These are phyloP conservation scores for Spialia ferax DNA, from an alignment of 2,888 invertebrate genomes.

Conservation along the genomic window DNA sequence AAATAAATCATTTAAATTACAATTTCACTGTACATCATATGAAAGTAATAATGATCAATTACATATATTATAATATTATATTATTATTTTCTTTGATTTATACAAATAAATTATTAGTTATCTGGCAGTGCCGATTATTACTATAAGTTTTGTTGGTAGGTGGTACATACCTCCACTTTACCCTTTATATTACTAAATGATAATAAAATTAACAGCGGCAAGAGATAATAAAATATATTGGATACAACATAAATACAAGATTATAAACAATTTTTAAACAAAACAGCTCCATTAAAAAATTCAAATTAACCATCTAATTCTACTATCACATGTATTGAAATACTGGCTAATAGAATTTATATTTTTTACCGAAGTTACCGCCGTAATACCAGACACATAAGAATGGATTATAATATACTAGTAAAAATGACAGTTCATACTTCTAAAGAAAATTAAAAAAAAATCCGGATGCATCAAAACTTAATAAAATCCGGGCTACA, in stretches of 20 bases:
- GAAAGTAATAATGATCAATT: neutral
- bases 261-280: neutral
- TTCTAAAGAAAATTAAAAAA: no score
- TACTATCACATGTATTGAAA: slow-evolving; percentile 84
- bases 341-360: slow-evolving; percentile 68
- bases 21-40: neutral
- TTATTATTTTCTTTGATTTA: neutral
- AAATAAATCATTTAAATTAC: neutral
- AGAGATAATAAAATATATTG: slow-evolving; percentile 18
- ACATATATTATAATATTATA: no score
- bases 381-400: neutral
- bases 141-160: no score
- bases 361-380: slow-evolving; percentile 27
- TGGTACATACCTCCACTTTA: no score
- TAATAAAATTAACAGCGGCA: slow-evolving; percentile 22
- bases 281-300: slow-evolving; percentile 45
- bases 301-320: slow-evolving; percentile 54
- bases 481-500: no score
- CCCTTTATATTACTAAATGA: no score
- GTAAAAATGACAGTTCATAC: neutral
- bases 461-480: no score
- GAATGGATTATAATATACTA: neutral
- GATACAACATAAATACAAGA: neutral
- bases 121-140: slow-evolving; percentile 65
- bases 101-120: slow-evolving; percentile 47